Evolutionary conservation across 2,113 vertebrate genomes (phyloP).

Genomic region (Steatornis caripensis): DNA sequence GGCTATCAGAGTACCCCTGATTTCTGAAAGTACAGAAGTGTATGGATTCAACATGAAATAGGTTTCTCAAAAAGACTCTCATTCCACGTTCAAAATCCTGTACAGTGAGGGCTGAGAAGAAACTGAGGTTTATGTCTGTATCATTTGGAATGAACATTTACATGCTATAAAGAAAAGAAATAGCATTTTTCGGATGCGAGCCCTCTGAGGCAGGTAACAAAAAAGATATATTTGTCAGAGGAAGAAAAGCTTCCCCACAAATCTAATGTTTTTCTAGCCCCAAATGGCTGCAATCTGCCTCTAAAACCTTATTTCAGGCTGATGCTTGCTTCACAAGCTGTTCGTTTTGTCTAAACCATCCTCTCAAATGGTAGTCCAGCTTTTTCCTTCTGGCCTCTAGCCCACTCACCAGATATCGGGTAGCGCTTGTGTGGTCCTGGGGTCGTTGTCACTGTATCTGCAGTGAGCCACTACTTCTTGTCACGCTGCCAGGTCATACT

Average conservation of each 20-base stretch:
- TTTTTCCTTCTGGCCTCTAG: not conserved
- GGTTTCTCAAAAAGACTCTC: not conserved
- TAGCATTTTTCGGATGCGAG: not conserved
- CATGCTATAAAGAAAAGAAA: not conserved
- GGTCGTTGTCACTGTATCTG: accelerated
- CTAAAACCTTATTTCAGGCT: not conserved
- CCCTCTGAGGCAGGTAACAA: conserved; percentile 25
- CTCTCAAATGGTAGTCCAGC: not conserved
- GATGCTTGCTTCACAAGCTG: not conserved
- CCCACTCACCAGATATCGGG: not conserved
- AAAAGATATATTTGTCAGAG: conserved; percentile 6
- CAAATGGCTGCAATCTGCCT: not conserved
- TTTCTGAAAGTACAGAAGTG: not conserved
- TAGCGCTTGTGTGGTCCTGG: not conserved
- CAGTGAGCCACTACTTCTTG: not conserved
- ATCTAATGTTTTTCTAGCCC: not conserved
- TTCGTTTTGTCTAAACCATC: not conserved
- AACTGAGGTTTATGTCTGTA: not conserved
- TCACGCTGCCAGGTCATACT: not conserved
- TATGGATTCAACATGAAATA: not conserved
- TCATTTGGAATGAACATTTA: not conserved
- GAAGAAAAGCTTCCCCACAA: conserved; percentile 5
- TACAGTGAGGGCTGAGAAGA: not conserved
- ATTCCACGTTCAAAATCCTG: not conserved
- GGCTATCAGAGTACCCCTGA: not conserved